Conservation (phyloP, 2,113 vertebrate species). For the Brachyistius frenatus region DNA sequence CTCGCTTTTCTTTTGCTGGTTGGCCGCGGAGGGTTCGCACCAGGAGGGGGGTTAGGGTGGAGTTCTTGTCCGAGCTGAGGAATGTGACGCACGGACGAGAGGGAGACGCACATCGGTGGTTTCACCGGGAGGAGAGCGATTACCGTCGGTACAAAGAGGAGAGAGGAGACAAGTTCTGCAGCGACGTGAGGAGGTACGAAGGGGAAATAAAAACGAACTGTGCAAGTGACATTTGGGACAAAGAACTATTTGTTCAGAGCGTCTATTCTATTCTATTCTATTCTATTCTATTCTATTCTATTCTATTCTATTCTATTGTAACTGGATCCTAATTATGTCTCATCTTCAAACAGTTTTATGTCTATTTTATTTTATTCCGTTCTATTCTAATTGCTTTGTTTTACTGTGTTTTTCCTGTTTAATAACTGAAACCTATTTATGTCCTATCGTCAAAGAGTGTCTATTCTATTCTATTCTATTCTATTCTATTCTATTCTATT, state of each 20-base stretch:
- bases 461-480: neutral
- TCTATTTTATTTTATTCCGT: neutral
- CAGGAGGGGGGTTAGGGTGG: slow-evolving; percentile 26
- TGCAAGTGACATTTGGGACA: slow-evolving; percentile 17
- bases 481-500: neutral
- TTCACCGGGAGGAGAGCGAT: slow-evolving; percentile 22
- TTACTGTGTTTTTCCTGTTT: no score
- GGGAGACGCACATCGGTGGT: slow-evolving; percentile 34
- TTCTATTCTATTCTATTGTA: neutral
- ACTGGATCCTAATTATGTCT: neutral
- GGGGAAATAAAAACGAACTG: slow-evolving; percentile 7
- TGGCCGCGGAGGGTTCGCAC: slow-evolving; percentile 13
- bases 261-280: neutral
- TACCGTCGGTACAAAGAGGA: slow-evolving; percentile 6
- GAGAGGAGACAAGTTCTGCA: slow-evolving; percentile 25
- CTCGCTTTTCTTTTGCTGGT: neutral
- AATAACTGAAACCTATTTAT: neutral
- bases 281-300: neutral
- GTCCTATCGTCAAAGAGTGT: neutral
- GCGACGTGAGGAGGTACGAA: slow-evolving; percentile 60
- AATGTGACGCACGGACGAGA: slow-evolving; percentile 62
- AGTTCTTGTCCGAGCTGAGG: slow-evolving; percentile 35
- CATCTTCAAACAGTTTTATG: neutral
- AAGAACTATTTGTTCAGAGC: neutral
- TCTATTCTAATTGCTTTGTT: neutral